Conservation (phyloP, 2,888 invertebrate species). For the Cecidostiba fungosa region DNA sequence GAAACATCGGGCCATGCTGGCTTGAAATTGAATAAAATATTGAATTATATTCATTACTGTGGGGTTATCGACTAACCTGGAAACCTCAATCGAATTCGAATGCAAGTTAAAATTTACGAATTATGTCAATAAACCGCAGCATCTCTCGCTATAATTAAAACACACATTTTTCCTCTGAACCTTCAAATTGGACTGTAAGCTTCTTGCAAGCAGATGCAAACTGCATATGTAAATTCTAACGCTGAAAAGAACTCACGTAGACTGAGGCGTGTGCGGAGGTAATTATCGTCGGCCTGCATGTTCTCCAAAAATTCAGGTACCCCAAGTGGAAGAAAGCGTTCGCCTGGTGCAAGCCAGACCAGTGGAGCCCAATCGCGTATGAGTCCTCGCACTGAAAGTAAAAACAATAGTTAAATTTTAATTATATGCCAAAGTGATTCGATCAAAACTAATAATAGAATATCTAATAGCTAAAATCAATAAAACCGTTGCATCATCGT, state of each 20-base stretch:
- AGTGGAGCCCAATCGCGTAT: constrained; percentile 85
- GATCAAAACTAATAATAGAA: background rate
- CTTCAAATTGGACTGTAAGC: background rate
- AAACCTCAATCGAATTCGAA: constrained; percentile 11
- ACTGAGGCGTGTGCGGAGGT: constrained; percentile 72
- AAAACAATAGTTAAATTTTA: no score
- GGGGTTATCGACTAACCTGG: background rate
- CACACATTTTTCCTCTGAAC: background rate
- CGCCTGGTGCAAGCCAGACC: constrained; percentile 85
- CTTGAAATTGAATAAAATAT: no score
- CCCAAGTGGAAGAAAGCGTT: constrained; percentile 84
- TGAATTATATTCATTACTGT: no score
- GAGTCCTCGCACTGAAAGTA: constrained; percentile 75
- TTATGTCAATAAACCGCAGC: background rate
- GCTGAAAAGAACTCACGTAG: constrained; percentile 70
- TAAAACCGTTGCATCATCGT: no score
- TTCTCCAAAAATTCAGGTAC: constrained; percentile 84
- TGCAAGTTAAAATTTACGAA: no score
- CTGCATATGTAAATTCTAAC: background rate
- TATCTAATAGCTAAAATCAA: no score
- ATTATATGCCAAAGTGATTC: no score
- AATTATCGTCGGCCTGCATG: constrained; percentile 77
- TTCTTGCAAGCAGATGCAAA: background rate
- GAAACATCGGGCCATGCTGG: no score
- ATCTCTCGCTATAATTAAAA: background rate